Evolutionary conservation across 2,113 vertebrate species (phyloP).

Genomic region (Tetrax tetrax): DNA sequence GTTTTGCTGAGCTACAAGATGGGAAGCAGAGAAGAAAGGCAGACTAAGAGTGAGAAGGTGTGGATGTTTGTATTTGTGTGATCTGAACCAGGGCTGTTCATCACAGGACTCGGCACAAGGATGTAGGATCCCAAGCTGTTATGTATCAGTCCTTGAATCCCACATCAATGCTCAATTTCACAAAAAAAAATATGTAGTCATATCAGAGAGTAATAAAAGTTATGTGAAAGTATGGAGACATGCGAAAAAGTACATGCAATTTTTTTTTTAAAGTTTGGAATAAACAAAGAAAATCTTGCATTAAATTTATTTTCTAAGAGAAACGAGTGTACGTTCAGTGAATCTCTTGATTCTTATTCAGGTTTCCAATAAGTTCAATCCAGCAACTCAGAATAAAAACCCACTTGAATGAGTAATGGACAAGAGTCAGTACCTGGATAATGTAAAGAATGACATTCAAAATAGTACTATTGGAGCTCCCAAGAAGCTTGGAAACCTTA

Average conservation of each 20-base stretch:
- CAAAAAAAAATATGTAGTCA: neutral
- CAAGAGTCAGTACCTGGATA: neutral
- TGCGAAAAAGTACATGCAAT: neutral
- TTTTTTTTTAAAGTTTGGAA: neutral
- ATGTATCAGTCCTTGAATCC: neutral
- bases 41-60: neutral
- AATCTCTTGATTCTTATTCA: neutral
- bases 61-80: neutral
- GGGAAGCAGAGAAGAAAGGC: neutral
- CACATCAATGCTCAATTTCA: neutral
- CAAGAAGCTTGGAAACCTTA: neutral
- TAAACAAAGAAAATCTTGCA: neutral
- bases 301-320: neutral
- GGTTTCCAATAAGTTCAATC: neutral
- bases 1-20: neutral
- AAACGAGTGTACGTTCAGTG: fast-evolving
- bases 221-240: neutral
- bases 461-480: neutral
- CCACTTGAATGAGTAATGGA: neutral
- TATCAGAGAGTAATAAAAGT: neutral
- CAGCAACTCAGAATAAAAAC: neutral
- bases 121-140: neutral
- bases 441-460: neutral
- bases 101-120: neutral
- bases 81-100: neutral